phyloP scores from a whole-genome alignment of 2,888 invertebrate genomes.

The Aphelenchoides bicaudatus region DNA sequence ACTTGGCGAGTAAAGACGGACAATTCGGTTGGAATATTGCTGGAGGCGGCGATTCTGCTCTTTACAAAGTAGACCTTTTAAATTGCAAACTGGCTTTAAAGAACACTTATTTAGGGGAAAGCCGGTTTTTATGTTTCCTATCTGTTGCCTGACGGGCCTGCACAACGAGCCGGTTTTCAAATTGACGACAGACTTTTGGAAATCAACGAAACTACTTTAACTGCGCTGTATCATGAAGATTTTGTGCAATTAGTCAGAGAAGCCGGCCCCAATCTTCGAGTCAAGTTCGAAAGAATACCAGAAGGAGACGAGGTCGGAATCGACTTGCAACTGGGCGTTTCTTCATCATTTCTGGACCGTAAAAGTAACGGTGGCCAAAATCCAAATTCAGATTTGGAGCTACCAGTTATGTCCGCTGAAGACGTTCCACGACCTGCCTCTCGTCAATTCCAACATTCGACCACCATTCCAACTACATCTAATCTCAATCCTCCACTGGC shows the following conservation, averaged over 20 bases:
- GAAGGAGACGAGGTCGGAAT: background rate
- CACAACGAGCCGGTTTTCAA: constrained; percentile 68
- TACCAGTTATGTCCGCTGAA: too few species aligned
- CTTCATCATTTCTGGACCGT: too few species aligned
- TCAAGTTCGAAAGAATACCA: constrained; percentile 37
- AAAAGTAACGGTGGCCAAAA: too few species aligned
- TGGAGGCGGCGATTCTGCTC: constrained; percentile 83
- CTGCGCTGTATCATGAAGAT: constrained; percentile 42
- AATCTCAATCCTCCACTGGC: background rate
- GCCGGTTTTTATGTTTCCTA: constrained; percentile 89
- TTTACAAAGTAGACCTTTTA: too few species aligned
- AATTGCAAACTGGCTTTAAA: too few species aligned
- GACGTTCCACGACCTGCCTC: background rate
- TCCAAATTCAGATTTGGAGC: too few species aligned
- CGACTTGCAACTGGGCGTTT: background rate
- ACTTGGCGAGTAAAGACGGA: constrained; percentile 4
- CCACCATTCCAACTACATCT: background rate
- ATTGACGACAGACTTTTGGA: constrained; percentile 63
- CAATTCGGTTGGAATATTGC: constrained; percentile 86
- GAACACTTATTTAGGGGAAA: too few species aligned
- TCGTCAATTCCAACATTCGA: background rate
- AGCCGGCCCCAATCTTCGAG: constrained; percentile 38
- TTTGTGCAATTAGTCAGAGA: constrained; percentile 46
- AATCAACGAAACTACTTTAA: constrained; percentile 45
- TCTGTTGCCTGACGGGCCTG: constrained; percentile 79